Evolutionary conservation across 2,797 vertebrate genomes (phyloP), one percentile per base, ranked within the genome.

Genomic region (Hapalemur alaotrensis): DNA sequence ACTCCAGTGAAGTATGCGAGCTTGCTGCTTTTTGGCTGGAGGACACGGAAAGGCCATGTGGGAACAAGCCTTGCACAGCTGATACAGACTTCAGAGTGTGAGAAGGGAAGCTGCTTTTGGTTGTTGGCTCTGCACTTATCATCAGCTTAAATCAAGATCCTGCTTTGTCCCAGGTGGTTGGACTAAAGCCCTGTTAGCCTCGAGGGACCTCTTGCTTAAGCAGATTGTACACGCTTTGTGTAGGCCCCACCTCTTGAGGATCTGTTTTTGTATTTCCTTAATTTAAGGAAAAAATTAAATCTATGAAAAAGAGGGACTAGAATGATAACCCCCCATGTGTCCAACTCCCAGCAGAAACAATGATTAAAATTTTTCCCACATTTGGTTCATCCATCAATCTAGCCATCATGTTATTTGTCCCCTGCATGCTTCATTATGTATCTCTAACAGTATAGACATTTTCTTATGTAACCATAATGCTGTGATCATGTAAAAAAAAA

Each of bases 131-230:
- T 97, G 96, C 43, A 96, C 75, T 96, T 96, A 96, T 70, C 95
- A 94, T 97, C 94, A 94, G 89, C 89, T 91, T 97, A 94, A 95
- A 97, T 97, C 95, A 93, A 89, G 95, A 95, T 83, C 85, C 89
- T 93, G 93, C 89, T 94, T 81, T 78, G 90, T 97, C 96, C 98
- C 97, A 96, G 95, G 96, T 97, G 98, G 96, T 95, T 97, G 97
- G 96, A 96, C 79, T 20, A 85, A 61, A 96, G 96, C 97, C 61
- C 25, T 43, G 22, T 87, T 93, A 69, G 63, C 96, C 95, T 89
- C 17, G 0, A 78, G 96, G 97, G 89, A 94, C 81, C 75, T 83
- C 90, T 97, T 83, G 92, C 92, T 97, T 91, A 92, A 97, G 95
- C 92, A 93, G 73, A 95, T 46, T 46, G 43, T 94, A 80, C 94